phyloP scores from a whole-genome alignment of 2,797 vertebrate genomes.

The Melanotaenia boesemani region DNA sequence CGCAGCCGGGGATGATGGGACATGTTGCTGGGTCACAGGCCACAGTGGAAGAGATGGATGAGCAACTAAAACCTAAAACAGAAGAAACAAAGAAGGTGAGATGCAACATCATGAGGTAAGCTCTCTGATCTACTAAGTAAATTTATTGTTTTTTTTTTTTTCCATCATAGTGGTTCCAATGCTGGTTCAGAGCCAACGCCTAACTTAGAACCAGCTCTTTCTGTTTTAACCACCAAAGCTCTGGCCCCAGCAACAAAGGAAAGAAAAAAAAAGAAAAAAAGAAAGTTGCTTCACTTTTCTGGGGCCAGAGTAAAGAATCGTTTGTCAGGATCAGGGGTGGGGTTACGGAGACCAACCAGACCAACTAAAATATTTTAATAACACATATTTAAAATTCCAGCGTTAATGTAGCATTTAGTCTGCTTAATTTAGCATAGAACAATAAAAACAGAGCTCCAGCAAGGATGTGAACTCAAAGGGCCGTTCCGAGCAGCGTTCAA shows the following conservation, averaged over 20 bases:
- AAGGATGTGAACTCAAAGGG: neutral
- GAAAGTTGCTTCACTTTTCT: neutral
- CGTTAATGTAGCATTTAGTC: neutral
- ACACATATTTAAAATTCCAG: neutral
- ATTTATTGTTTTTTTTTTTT: neutral
- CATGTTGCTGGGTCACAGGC: conserved; percentile 92
- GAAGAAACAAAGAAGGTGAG: neutral
- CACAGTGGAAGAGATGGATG: conserved; percentile 90
- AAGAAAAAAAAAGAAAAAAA: neutral
- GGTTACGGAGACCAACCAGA: neutral
- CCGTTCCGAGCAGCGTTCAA: too few relatives aligned
- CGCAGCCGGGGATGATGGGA: conserved; percentile 97
- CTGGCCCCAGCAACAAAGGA: neutral
- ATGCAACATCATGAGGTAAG: neutral
- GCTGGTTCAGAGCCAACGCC: neutral
- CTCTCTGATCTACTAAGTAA: neutral
- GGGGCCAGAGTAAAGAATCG: neutral
- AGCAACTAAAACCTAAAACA: conserved; percentile 87
- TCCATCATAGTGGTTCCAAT: neutral
- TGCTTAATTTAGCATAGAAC: neutral
- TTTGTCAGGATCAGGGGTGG: too few relatives aligned
- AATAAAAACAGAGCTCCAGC: neutral
- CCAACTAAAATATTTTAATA: neutral
- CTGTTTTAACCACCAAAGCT: neutral
- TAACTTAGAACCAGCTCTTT: neutral